Evolutionary conservation across 2,113 vertebrate genomes (phyloP).

Genomic region (Riparia riparia): DNA sequence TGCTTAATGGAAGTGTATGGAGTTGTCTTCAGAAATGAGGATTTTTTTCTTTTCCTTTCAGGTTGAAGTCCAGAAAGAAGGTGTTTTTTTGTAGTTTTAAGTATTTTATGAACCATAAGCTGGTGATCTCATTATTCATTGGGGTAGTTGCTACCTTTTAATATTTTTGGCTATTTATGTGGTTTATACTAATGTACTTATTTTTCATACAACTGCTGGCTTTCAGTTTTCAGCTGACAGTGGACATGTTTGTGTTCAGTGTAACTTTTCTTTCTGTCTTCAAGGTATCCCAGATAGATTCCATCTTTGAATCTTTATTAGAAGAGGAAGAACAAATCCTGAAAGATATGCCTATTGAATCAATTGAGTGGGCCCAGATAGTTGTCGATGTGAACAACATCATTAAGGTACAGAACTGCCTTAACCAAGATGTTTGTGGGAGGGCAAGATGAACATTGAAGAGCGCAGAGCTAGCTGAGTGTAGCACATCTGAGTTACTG

Average conservation of each 20-base stretch:
- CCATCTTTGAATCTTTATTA: constrained; percentile 89
- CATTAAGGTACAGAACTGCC: constrained; percentile 84
- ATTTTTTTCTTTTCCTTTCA: not conserved
- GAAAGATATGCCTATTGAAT: constrained; percentile 80
- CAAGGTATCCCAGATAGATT: constrained; percentile 93
- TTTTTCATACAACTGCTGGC: not conserved
- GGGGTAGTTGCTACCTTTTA: not conserved
- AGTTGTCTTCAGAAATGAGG: not conserved
- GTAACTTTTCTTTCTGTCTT: not conserved
- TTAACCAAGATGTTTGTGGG: not conserved
- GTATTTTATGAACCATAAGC: not conserved
- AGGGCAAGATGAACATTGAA: not conserved
- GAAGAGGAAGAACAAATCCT: constrained; percentile 90
- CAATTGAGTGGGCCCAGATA: constrained; percentile 87
- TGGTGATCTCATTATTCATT: not conserved
- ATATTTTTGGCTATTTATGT: not conserved
- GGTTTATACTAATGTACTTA: not conserved
- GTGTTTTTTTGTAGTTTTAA: not conserved
- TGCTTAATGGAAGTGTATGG: not conserved
- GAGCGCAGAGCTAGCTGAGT: not conserved
- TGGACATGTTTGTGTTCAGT: not conserved
- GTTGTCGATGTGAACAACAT: constrained; percentile 87
- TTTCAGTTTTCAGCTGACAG: not conserved
- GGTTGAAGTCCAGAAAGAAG: not conserved
- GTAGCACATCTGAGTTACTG: not conserved